These are phyloP conservation scores for Pantherophis guttatus DNA, from an alignment of 2,113 vertebrate species.

Conservation along the genomic window DNA sequence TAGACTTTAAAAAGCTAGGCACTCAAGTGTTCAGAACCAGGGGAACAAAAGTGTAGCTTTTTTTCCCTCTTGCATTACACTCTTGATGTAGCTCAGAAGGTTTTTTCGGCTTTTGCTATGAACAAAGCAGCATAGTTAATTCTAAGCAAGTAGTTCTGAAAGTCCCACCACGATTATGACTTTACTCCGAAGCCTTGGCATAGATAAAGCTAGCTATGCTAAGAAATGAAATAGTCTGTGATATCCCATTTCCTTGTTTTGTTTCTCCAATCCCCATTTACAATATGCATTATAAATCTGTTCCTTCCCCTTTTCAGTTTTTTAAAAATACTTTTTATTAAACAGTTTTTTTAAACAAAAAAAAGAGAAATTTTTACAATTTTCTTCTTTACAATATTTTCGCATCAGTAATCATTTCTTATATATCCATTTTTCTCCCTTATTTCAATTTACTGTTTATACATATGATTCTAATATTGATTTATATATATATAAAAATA, in stretches of 20 bases:
- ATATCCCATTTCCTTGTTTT: neutral
- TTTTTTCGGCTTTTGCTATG: neutral
- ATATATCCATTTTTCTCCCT: too few relatives aligned
- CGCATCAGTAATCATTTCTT: too few relatives aligned
- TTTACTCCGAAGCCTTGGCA: neutral
- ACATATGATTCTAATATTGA: too few relatives aligned
- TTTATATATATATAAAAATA: too few relatives aligned
- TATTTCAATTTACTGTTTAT: too few relatives aligned
- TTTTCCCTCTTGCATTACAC: neutral
- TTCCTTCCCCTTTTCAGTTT: neutral
- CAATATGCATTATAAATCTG: rapidly evolving
- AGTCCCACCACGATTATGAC: neutral
- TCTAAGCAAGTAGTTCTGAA: neutral
- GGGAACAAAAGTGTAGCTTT: neutral
- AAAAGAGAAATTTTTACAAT: too few relatives aligned
- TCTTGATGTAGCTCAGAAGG: neutral
- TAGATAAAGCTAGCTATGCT: neutral
- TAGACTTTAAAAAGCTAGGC: neutral
- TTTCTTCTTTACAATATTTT: too few relatives aligned
- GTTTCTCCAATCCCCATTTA: neutral
- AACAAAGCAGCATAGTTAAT: neutral
- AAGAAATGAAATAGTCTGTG: neutral
- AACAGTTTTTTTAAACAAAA: too few relatives aligned
- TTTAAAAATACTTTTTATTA: too few relatives aligned
- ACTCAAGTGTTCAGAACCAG: neutral